These are phyloP conservation scores for Cricetomys ansorgei DNA, from an alignment of 2,113 vertebrate genomes.

Conservation along the genomic window DNA sequence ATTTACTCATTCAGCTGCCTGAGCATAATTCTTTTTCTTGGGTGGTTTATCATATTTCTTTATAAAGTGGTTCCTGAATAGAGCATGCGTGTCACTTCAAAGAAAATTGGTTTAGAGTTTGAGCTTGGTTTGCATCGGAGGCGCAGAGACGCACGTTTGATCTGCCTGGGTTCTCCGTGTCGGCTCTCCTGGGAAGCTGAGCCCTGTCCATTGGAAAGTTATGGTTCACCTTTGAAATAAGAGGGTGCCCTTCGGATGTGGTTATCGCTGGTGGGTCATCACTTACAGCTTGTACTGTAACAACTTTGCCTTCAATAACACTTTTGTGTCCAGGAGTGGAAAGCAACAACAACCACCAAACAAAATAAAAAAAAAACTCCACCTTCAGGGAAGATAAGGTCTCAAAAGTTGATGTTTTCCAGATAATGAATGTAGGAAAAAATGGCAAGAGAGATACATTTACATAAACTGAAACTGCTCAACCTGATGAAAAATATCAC, in stretches of 20 bases:
- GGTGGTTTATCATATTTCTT: constrained; percentile 5
- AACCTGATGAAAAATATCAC: constrained; percentile 67
- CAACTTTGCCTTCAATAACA: constrained; percentile 41
- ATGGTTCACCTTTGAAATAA: not conserved
- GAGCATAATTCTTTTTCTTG: constrained; percentile 35
- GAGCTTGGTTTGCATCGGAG: constrained; percentile 13
- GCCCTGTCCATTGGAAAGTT: not conserved
- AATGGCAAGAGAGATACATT: constrained; percentile 62
- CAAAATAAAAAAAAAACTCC: not conserved
- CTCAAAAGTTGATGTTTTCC: constrained; percentile 59
- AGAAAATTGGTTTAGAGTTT: constrained; percentile 34
- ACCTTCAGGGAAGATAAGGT: constrained; percentile 47
- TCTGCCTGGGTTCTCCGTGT: not conserved
- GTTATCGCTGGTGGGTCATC: not conserved
- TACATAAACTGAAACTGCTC: constrained; percentile 73
- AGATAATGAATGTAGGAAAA: constrained; percentile 68
- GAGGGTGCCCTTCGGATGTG: not conserved
- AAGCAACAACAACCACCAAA: not conserved
- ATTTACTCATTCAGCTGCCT: not conserved
- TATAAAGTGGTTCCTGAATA: not conserved
- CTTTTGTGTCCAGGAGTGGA: constrained; percentile 27
- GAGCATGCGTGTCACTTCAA: not conserved
- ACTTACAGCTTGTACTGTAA: not conserved
- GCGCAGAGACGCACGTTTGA: not conserved
- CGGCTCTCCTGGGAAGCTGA: not conserved